A percentile compares a stretch with the other conserved stretches of the same genome.
These are phyloP conservation scores for Pelecanoides urinatrix DNA, from an alignment of 2,113 vertebrate species.

Conservation along the genomic window DNA sequence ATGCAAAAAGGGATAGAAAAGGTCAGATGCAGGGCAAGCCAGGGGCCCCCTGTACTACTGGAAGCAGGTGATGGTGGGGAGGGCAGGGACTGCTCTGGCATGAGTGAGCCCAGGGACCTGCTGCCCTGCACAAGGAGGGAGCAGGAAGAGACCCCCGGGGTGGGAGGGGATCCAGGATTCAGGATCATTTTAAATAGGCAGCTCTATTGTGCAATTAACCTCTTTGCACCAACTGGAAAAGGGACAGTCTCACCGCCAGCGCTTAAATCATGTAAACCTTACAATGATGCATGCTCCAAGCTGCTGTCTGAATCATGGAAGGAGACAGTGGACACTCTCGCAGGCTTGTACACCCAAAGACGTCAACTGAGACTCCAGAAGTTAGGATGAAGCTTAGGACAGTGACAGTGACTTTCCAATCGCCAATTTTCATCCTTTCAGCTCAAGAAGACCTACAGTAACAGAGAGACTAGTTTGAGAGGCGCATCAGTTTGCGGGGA, in stretches of 20 bases:
- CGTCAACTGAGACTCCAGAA: neutral
- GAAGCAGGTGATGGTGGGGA: neutral
- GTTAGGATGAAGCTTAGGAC: neutral
- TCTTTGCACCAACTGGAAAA: neutral
- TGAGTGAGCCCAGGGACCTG: neutral
- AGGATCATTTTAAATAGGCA: neutral
- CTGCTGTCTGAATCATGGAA: neutral
- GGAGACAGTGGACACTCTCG: neutral
- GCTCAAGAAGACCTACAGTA: conserved; percentile 25
- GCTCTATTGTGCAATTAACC: neutral
- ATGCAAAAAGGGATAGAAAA: conserved; percentile 48
- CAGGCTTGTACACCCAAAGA: neutral
- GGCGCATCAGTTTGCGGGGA: neutral
- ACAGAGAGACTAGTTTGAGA: neutral
- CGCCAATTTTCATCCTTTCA: conserved; percentile 2
- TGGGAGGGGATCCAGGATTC: neutral
- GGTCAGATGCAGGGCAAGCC: conserved; percentile 34
- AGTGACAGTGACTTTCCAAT: neutral
- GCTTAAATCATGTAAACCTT: neutral
- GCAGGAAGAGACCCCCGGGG: neutral
- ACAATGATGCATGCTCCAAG: conserved; percentile 46
- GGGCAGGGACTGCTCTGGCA: neutral
- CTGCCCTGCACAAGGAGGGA: neutral
- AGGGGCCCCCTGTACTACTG: neutral
- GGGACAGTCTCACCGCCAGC: neutral